Percentiles rank a stretch among this genome's conserved stretches.
phyloP scores from a whole-genome alignment of 2,113 vertebrate genomes.

The Chaetodon auriga region DNA sequence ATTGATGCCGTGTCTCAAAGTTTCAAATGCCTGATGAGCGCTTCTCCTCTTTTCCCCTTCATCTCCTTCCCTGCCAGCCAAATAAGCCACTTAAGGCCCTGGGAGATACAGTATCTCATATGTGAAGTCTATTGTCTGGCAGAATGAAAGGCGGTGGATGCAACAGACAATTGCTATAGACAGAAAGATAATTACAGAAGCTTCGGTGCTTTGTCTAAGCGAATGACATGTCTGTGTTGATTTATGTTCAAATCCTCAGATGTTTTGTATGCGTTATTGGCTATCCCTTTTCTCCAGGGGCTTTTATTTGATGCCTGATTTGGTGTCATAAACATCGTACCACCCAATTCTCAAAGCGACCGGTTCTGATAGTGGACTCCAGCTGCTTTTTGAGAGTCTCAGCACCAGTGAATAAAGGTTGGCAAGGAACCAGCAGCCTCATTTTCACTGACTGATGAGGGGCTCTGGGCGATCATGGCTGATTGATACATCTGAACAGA shows the following conservation, averaged over 20 bases:
- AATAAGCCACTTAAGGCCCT: conserved; percentile 62
- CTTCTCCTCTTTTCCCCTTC: conserved; percentile 40
- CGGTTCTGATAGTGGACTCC: background rate
- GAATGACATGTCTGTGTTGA: conserved; percentile 68
- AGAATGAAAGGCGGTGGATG: conserved; percentile 58
- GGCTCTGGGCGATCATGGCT: conserved; percentile 15
- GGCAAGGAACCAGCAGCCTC: conserved; percentile 44
- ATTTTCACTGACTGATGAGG: conserved; percentile 57
- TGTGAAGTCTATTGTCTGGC: conserved; percentile 63
- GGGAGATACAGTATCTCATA: conserved; percentile 59
- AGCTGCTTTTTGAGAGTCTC: conserved; percentile 26
- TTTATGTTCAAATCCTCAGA: conserved; percentile 56
- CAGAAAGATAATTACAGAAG: conserved; percentile 73
- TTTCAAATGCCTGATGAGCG: conserved; percentile 55
- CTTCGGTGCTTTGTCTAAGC: conserved; percentile 53
- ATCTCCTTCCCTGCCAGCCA: conserved; percentile 54
- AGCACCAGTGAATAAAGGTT: conserved; percentile 20
- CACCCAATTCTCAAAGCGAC: conserved; percentile 6
- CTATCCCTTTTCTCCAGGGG: conserved; percentile 29
- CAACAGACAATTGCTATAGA: conserved; percentile 66
- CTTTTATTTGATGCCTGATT: conserved; percentile 53
- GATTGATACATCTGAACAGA: conserved; percentile 52
- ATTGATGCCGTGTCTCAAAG: conserved; percentile 60
- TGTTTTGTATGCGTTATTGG: conserved; percentile 40
- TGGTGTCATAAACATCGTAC: conserved; percentile 36